These are phyloP conservation scores for Rhopalosiphum maidis DNA, from an alignment of 1,140 invertebrate genomes.

Conservation along the genomic window DNA sequence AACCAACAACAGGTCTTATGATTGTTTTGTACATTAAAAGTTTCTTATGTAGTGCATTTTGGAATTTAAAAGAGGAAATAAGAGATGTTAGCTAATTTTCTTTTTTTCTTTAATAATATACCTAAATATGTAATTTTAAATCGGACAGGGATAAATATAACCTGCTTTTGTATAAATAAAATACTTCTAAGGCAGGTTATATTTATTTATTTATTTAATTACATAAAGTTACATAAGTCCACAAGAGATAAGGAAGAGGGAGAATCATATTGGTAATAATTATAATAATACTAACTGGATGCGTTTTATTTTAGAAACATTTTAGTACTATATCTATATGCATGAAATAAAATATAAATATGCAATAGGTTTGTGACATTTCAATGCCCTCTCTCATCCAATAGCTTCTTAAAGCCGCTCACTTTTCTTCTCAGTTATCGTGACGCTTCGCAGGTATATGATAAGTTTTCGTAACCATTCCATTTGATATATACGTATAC, in stretches of 20 bases:
- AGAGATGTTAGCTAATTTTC: no score
- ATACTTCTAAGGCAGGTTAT: not conserved
- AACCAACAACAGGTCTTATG: no score
- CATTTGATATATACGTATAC: slow-evolving; percentile 3
- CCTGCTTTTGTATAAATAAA: not conserved
- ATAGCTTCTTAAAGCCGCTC: slow-evolving; percentile 8
- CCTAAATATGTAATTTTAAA: not conserved
- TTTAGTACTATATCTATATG: not conserved
- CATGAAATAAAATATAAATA: slow-evolving; percentile 18
- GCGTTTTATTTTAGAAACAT: not conserved
- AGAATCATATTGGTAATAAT: not conserved
- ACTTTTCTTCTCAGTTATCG: not conserved
- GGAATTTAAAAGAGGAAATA: no score
- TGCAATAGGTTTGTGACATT: not conserved
- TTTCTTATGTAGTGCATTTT: no score
- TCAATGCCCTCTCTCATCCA: not conserved
- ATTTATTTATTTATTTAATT: not conserved
- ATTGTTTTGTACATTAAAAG: no score
- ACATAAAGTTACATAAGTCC: not conserved
- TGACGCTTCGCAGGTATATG: slow-evolving; percentile 6
- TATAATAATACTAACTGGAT: not conserved
- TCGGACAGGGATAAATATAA: not conserved
- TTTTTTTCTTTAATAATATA: not conserved
- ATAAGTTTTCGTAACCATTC: slow-evolving; percentile 1
- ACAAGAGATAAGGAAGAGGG: not conserved